Conservation (phyloP, 2,888 invertebrate species). For the Agonopterix arenella region DNA sequence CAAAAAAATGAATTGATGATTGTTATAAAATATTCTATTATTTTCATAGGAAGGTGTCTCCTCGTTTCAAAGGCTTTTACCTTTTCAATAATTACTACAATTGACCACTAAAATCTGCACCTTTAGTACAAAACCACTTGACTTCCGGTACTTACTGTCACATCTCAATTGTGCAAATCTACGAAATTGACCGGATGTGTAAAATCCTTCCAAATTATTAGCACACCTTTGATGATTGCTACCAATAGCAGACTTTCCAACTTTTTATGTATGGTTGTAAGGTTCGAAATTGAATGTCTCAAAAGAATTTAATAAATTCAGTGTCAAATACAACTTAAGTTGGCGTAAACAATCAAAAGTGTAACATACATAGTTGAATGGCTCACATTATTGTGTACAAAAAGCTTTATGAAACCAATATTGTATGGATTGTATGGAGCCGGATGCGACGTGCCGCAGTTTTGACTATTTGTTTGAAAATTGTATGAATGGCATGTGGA, state of each 20-base stretch:
- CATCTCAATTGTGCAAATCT: slow-evolving; percentile 37
- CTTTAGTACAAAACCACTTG: slow-evolving; percentile 21
- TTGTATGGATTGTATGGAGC: slow-evolving; percentile 21
- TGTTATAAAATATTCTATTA: too few species aligned
- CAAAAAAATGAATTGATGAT: too few species aligned
- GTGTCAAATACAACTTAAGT: neutral
- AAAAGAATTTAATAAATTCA: neutral
- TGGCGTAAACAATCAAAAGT: neutral
- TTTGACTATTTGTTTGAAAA: slow-evolving; percentile 45
- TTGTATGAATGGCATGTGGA: slow-evolving; percentile 57
- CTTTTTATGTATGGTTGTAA: neutral
- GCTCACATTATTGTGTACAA: slow-evolving; percentile 25
- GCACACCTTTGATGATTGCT: neutral
- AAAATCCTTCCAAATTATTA: slow-evolving; percentile 18
- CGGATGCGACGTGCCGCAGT: slow-evolving; percentile 56
- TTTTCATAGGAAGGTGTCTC: too few species aligned
- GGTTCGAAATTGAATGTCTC: neutral
- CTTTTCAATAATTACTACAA: slow-evolving; percentile 1
- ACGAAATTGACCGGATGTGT: slow-evolving; percentile 32
- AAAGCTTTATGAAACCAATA: slow-evolving; percentile 29
- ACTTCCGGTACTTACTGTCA: slow-evolving; percentile 23
- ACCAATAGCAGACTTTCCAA: neutral
- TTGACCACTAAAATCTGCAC: slow-evolving; percentile 1
- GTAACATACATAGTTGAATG: slow-evolving; percentile 14
- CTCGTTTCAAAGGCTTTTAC: neutral